Evolutionary conservation across 2,797 vertebrate species (phyloP).

Genomic region (Acipenser oxyrinchus): DNA sequence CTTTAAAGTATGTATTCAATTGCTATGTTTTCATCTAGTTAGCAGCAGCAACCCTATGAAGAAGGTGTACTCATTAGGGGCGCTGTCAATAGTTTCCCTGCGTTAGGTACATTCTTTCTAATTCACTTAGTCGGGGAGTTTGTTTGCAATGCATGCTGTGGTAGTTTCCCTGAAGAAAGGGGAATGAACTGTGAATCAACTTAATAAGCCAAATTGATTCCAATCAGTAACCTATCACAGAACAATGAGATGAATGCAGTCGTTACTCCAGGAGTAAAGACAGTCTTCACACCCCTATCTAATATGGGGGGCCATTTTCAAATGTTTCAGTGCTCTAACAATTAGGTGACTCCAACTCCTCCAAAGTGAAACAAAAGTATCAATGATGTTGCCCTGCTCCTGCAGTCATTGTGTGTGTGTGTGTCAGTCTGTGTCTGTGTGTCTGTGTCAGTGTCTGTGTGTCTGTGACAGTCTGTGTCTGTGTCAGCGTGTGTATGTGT

Average conservation of each 20-base stretch:
- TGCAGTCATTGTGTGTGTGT: constrained; percentile 22
- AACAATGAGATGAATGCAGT: constrained; percentile 19
- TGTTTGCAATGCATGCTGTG: constrained; percentile 6
- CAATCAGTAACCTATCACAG: constrained; percentile 23
- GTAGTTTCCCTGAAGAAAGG: too few relatives aligned
- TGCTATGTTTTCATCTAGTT: neutral
- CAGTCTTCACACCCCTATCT: constrained; percentile 32
- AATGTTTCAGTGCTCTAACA: constrained; percentile 27
- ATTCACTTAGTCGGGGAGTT: neutral
- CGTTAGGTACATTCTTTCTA: neutral
- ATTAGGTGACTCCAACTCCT: constrained; percentile 30
- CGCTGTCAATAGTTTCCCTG: too few relatives aligned
- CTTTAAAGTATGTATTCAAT: constrained; percentile 4
- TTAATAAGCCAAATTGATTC: constrained; percentile 14
- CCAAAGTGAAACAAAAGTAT: constrained; percentile 40
- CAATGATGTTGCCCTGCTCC: constrained; percentile 32
- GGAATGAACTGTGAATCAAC: too few relatives aligned
- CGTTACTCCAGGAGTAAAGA: constrained; percentile 32
- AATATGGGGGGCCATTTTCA: constrained; percentile 38
- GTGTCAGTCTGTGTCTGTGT: neutral
- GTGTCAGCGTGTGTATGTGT: too few relatives aligned
- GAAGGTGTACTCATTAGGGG: neutral
- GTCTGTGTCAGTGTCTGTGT: constrained; percentile 5
- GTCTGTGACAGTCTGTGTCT: neutral
- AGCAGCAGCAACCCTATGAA: neutral